Evolutionary conservation across 2,888 invertebrate genomes (phyloP).

Genomic region (Cephus runcator): DNA sequence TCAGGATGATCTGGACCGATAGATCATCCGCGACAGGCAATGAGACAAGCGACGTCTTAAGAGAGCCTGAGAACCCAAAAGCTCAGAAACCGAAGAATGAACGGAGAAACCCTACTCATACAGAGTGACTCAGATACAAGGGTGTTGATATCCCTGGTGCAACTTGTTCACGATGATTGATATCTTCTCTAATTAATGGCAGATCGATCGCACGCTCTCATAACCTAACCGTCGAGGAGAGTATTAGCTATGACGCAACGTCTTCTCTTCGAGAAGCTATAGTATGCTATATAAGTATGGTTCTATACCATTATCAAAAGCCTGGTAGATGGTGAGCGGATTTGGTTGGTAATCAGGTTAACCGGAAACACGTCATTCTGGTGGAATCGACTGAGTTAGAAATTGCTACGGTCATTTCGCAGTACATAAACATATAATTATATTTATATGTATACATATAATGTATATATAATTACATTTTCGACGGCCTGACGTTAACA

Average conservation of each 20-base stretch:
- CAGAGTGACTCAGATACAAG: neutral
- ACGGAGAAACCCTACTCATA: neutral
- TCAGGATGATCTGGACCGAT: slow-evolving; percentile 4
- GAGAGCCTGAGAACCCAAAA: neutral
- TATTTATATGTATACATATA: no score
- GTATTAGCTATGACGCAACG: neutral
- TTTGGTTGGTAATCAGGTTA: neutral
- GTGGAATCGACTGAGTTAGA: neutral
- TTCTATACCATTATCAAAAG: neutral
- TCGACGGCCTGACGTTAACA: neutral
- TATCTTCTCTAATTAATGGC: slow-evolving; percentile 2
- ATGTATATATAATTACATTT: no score
- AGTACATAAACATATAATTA: neutral
- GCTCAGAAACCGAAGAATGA: neutral
- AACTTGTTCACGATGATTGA: slow-evolving; percentile 8
- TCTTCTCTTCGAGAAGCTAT: neutral
- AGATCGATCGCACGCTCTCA: neutral
- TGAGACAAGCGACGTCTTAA: neutral
- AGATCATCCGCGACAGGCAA: slow-evolving; percentile 6
- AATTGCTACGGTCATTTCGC: neutral
- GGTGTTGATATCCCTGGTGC: neutral
- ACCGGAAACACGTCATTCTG: neutral
- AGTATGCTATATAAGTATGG: neutral
- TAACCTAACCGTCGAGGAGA: neutral
- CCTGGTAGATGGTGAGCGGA: neutral